These are phyloP conservation scores for Balaenoptera acutorostrata DNA, from an alignment of 2,113 vertebrate genomes.

Conservation along the genomic window DNA sequence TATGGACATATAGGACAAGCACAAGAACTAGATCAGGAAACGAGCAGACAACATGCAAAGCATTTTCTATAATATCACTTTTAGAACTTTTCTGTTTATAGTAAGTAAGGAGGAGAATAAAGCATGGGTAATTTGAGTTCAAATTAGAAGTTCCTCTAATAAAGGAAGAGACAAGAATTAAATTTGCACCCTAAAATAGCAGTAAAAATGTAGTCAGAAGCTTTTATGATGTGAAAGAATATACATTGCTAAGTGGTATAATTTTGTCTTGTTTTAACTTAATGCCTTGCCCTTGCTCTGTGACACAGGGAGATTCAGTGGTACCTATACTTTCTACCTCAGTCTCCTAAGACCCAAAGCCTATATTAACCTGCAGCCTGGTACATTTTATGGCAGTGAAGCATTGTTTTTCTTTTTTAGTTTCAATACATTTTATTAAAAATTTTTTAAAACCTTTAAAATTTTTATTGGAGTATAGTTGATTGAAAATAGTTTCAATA, in stretches of 20 bases:
- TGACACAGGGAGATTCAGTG: not conserved
- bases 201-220: not conserved
- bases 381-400: not conserved
- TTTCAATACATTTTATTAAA: not conserved
- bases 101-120: not conserved
- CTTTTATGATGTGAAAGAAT: not conserved
- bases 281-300: not conserved
- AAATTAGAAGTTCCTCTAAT: not conserved
- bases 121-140: not conserved
- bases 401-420: not conserved
- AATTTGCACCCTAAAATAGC: not conserved
- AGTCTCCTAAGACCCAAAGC: not conserved
- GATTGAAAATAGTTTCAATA: not conserved
- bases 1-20: not conserved
- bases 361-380: not conserved
- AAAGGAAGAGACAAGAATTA: not conserved
- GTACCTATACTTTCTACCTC: not conserved
- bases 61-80: not conserved
- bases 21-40: not conserved
- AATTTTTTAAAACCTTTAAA: not conserved
- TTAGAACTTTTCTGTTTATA: not conserved
- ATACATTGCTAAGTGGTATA: not conserved
- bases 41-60: not conserved
- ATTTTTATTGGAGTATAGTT: not conserved
- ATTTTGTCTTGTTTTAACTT: not conserved